Conservation (phyloP, 2,888 invertebrate species). For the Cosmopolites sordidus region DNA sequence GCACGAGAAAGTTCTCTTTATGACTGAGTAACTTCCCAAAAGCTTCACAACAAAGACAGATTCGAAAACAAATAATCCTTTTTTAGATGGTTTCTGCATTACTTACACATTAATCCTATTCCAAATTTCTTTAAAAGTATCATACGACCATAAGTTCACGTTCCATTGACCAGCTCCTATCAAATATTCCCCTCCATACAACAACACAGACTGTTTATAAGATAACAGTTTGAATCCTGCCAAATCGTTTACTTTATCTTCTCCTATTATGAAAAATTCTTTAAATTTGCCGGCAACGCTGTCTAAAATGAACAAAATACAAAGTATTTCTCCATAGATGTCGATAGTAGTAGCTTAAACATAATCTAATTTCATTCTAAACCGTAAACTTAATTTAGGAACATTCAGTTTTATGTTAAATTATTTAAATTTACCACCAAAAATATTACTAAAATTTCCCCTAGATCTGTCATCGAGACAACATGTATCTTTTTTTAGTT, state of each 20-base stretch:
- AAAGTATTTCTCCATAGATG: neutral
- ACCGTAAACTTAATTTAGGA: no score
- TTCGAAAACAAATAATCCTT: no score
- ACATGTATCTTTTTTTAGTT: no score
- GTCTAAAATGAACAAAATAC: conserved; percentile 21
- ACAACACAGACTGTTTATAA: conserved; percentile 41
- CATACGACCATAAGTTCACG: conserved; percentile 40
- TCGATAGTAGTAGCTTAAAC: neutral
- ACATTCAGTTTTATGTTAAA: no score
- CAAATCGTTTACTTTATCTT: conserved; percentile 31
- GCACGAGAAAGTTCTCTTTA: no score
- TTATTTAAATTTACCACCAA: no score
- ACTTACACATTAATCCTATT: conserved; percentile 36
- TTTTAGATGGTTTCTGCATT: neutral
- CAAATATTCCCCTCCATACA: conserved; percentile 43
- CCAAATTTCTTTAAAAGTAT: conserved; percentile 41
- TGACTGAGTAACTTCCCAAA: no score
- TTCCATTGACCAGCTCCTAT: conserved; percentile 44
- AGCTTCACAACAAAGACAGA: neutral
- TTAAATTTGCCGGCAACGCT: conserved; percentile 18
- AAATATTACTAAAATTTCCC: no score
- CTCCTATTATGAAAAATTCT: conserved; percentile 26
- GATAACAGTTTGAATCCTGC: conserved; percentile 38
- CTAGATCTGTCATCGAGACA: no score
- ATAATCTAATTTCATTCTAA: no score